phyloP scores from a whole-genome alignment of 2,888 invertebrate species.

The Notocelia uddmanniana region DNA sequence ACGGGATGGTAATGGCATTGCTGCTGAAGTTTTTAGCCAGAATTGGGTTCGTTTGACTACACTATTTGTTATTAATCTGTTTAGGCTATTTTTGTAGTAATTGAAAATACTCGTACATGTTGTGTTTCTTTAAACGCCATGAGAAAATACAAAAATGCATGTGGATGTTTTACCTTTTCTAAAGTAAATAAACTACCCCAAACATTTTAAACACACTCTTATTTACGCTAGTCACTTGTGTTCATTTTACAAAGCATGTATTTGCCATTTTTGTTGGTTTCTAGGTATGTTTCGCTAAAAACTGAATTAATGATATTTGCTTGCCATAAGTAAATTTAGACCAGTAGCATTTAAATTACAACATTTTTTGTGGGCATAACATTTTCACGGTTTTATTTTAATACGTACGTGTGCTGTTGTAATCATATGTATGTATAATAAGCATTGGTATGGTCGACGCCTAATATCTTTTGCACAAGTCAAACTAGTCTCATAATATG shows the following conservation, averaged over 20 bases:
- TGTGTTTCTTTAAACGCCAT: too few species aligned
- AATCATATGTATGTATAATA: too few species aligned
- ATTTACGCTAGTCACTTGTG: background rate
- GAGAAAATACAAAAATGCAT: too few species aligned
- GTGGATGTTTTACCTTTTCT: too few species aligned
- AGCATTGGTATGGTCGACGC: too few species aligned
- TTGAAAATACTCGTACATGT: too few species aligned
- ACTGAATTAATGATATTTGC: background rate
- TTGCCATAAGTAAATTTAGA: background rate
- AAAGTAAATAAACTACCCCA: background rate
- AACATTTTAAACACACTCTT: background rate
- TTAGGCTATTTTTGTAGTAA: too few species aligned
- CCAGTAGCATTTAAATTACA: background rate
- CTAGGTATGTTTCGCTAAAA: background rate
- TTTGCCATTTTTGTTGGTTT: conserved; percentile 6
- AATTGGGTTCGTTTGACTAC: background rate
- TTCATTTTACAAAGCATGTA: conserved; percentile 4
- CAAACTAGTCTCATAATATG: too few species aligned
- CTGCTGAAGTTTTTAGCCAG: background rate
- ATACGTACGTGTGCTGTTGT: too few species aligned
- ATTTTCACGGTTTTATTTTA: background rate
- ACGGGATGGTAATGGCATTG: background rate
- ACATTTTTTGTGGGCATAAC: background rate
- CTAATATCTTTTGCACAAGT: too few species aligned
- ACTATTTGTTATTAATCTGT: too few species aligned